Conservation (phyloP, 1,140 invertebrate species). For the Ctenoplectra terminalis region DNA sequence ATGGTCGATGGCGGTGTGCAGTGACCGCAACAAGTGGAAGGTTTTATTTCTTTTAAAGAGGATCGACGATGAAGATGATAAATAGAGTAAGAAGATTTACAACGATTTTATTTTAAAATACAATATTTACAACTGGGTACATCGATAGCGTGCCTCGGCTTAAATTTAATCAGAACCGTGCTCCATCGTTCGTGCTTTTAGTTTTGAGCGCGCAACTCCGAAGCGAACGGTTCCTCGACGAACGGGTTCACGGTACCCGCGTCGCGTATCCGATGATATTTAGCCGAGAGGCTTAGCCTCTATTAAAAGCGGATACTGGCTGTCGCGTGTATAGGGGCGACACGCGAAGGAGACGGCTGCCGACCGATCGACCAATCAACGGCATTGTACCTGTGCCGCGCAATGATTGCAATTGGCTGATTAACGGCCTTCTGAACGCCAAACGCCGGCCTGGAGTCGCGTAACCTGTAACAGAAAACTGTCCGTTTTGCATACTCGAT, state of each 20-base stretch:
- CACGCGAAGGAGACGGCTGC: slow-evolving; percentile 39
- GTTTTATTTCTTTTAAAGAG: too few relatives aligned
- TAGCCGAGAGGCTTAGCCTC: slow-evolving; percentile 7
- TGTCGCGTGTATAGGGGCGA: slow-evolving; percentile 27
- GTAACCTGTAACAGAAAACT: slow-evolving; percentile 48
- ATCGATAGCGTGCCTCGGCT: too few relatives aligned
- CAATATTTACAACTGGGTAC: too few relatives aligned
- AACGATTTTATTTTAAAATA: too few relatives aligned
- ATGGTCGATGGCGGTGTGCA: too few relatives aligned
- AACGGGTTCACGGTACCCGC: neutral
- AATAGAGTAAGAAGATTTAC: too few relatives aligned
- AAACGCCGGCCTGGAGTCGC: slow-evolving; percentile 35
- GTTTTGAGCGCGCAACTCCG: too few relatives aligned
- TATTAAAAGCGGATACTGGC: slow-evolving; percentile 26
- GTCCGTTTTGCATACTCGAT: slow-evolving; percentile 68
- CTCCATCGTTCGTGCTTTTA: too few relatives aligned
- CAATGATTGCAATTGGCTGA: slow-evolving; percentile 62
- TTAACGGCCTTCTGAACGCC: slow-evolving; percentile 39
- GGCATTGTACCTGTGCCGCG: slow-evolving; percentile 28
- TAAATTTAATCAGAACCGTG: too few relatives aligned
- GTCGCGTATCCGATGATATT: slow-evolving; percentile 9
- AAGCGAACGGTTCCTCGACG: neutral
- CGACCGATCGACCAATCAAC: slow-evolving; percentile 58
- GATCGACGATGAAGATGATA: too few relatives aligned
- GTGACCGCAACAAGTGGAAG: too few relatives aligned